A percentile compares a stretch with the other conserved stretches of the same genome.
Evolutionary conservation across 2,888 invertebrate genomes (phyloP).

Genomic region (Lamproptera curius): DNA sequence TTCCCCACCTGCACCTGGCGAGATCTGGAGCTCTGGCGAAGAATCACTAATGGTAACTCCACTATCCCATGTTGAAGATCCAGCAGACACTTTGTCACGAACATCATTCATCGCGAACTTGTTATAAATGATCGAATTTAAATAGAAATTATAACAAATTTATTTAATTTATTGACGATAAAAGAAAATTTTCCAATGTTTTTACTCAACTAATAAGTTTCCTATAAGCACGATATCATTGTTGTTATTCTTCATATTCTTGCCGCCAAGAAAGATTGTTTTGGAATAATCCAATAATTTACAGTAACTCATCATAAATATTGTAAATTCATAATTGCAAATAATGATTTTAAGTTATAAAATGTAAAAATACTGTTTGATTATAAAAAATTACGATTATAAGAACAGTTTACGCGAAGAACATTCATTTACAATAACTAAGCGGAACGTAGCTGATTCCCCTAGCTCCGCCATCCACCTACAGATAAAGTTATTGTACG

Average conservation of each 20-base stretch:
- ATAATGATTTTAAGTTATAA: conserved; percentile 30
- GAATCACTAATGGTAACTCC: conserved; percentile 58
- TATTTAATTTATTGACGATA: conserved; percentile 9
- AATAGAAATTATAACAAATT: conserved; percentile 21
- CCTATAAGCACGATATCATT: conserved; percentile 50
- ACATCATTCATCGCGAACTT: conserved; percentile 68
- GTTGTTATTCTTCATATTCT: conserved; percentile 52
- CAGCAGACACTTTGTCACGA: conserved; percentile 72
- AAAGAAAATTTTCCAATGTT: conserved; percentile 12
- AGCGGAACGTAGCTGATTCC: conserved; percentile 47
- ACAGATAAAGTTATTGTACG: conserved; percentile 48
- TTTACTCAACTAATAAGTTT: conserved; percentile 45
- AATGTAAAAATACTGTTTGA: conserved; percentile 14
- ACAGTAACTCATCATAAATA: conserved; percentile 40
- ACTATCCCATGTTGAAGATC: conserved; percentile 69
- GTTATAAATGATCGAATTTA: conserved; percentile 17
- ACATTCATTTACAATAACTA: conserved; percentile 38
- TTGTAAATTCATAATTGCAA: conserved; percentile 26
- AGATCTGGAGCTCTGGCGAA: conserved; percentile 65
- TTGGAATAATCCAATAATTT: conserved; percentile 36
- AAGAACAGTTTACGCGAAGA: conserved; percentile 34
- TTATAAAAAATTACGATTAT: conserved; percentile 25
- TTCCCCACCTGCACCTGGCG: conserved; percentile 63
- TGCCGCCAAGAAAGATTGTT: conserved; percentile 55
- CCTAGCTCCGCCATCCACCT: conserved; percentile 66